Evolutionary conservation across 2,888 invertebrate species (phyloP).

Genomic region (Xestobium rufovillosum): DNA sequence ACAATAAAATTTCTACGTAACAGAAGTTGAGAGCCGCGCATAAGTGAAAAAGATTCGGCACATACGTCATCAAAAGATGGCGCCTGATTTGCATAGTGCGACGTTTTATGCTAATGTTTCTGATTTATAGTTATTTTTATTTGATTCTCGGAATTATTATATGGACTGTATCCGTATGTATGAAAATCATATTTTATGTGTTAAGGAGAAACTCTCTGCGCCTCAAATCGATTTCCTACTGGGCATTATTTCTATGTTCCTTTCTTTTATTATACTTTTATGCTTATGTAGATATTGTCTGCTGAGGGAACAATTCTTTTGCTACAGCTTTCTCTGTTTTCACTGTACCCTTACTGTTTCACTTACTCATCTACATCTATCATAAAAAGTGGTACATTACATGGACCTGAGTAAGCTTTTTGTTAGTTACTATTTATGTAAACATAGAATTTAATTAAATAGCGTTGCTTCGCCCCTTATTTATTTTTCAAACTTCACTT

Average conservation of each 20-base stretch:
- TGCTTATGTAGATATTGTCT: constrained; percentile 15
- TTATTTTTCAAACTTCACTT: too few species aligned
- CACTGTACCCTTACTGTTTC: too few species aligned
- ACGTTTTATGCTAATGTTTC: constrained; percentile 42
- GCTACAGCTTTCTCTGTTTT: too few species aligned
- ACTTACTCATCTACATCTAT: too few species aligned
- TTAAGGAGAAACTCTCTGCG: constrained; percentile 32
- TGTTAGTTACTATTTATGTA: too few species aligned
- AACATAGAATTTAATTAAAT: too few species aligned
- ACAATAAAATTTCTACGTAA: neutral
- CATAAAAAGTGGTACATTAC: too few species aligned
- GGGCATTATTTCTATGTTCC: constrained; percentile 37
- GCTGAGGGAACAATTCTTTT: neutral
- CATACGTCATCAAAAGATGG: constrained; percentile 37
- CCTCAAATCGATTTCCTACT: constrained; percentile 35
- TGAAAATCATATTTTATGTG: constrained; percentile 45
- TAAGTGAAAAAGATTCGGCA: constrained; percentile 8
- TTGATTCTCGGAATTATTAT: constrained; percentile 47
- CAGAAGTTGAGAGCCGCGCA: constrained; percentile 6
- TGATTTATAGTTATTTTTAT: constrained; percentile 47
- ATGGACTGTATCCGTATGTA: constrained; percentile 48
- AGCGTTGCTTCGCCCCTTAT: too few species aligned
- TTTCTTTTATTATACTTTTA: constrained; percentile 36
- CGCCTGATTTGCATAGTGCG: constrained; percentile 43
- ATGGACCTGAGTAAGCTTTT: too few species aligned